phyloP scores from a whole-genome alignment of 2,888 invertebrate species.

The Tanaodytes sp. region DNA sequence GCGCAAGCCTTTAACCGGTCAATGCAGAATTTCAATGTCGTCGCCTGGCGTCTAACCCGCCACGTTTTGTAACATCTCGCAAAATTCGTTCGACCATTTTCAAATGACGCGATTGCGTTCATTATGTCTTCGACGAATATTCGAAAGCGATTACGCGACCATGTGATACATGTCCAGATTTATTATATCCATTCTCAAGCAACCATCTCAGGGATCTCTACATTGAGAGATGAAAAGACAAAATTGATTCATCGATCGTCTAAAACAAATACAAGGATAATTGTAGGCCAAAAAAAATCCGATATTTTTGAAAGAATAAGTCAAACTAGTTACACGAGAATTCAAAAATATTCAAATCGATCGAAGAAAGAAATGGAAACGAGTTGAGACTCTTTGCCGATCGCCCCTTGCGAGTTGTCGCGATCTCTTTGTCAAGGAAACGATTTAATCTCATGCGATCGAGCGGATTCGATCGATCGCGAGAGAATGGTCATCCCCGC shows the following conservation, averaged over 20 bases:
- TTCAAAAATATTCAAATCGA: conserved; percentile 2
- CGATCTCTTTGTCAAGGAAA: conserved; percentile 55
- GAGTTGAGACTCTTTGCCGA: too few species aligned
- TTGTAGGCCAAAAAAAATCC: neutral
- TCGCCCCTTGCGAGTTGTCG: conserved; percentile 37
- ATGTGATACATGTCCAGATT: too few species aligned
- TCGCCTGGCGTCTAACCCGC: conserved; percentile 39
- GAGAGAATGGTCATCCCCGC: conserved; percentile 55
- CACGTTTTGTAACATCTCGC: conserved; percentile 30
- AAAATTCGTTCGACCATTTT: too few species aligned
- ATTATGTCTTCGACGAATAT: too few species aligned
- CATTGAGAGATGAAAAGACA: too few species aligned
- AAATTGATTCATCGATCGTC: conserved; percentile 1
- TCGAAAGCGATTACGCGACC: too few species aligned
- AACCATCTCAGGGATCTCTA: too few species aligned
- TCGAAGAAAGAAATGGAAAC: too few species aligned
- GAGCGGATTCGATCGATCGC: conserved; percentile 47
- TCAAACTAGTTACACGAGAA: neutral
- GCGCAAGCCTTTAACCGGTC: conserved; percentile 59
- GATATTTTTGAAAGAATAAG: neutral
- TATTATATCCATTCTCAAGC: too few species aligned
- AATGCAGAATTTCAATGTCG: conserved; percentile 62
- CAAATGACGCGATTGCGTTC: too few species aligned
- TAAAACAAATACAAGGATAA: neutral
- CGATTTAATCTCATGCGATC: conserved; percentile 58